Base-by-base conservation (phyloP, 2,888 invertebrate genomes). In the Patella caerulea region DNA sequence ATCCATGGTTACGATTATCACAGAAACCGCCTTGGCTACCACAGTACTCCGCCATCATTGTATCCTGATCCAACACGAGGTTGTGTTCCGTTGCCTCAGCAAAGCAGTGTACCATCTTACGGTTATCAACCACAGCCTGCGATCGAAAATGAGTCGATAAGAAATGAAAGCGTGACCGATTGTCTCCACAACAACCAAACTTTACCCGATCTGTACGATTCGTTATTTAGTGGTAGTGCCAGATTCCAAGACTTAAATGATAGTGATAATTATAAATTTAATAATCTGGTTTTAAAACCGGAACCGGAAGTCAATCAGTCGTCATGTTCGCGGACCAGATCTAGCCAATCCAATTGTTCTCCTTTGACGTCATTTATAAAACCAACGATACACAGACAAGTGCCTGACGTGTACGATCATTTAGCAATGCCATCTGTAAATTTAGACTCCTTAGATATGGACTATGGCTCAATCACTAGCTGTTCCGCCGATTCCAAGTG, bases 1-100 rank as follows among this genome's bases (percentile, higher is more conserved):
- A 77, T 81, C 15, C 79, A 80, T 12, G 76, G 73, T 5, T 70
- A 70, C 4, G 71, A 71, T 53, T 71, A 53, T 75, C 65, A 65
- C 14, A 65, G 65, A 75, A 56, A 52, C 72, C 54, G 54, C 70
- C 71, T 24, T 56, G 71, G 24, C 24, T 56, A n/a, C 72, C 71
- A 34, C 15, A n/a, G 56, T 45, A 19, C 34, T 11, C 56, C 74
- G 7, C 74, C 55, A 15, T n/a, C 72, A 45, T 17, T 59, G 65
- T 74, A 65, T 29, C 11, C 12, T 14, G 34, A 59, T 56, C 56
- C 55, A 29, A 34, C 54, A 29, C 56, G 56, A 15, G 54, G 24
- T 24, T 56, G 56, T 34, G 56, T 17, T 17, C 34, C 34, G 34
- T 34, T 34, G 29, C 59, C 74, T n/a, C 12, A 34, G 72, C 54